Base-by-base conservation (phyloP, 2,888 invertebrate species). In the Lithophane ornitopus region DNA sequence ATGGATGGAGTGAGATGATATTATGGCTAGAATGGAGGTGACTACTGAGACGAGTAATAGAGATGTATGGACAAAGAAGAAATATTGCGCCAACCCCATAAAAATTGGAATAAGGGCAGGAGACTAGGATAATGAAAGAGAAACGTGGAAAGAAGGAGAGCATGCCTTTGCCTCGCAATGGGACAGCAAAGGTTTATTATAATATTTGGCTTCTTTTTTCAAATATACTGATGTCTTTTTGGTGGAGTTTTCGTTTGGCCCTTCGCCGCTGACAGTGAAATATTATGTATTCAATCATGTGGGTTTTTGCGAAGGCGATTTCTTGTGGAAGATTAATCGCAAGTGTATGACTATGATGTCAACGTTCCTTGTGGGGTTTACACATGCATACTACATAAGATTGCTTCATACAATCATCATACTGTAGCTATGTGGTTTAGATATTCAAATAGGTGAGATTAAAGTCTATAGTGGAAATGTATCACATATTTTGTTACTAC, bases 251-350 rank as follows among this genome's bases (percentile, higher is more conserved):
- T 34, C 0, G 34, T 34, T 34, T 34, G 12, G 9, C 34, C 58
- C 34, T 73, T 80, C 74, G 44, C 58, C 63, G n/a, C 44, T 58
- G 19, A n/a, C 7, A 44, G 78, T 80, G 71, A 67, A 65, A 39
- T 73, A 59, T 69, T 56, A 76, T 67, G 63, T 62, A 28, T 39
- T 63, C 56, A 39, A 66, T 70, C 28, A 46, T 69, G 49, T 73
- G 69, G 73, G n/a, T 14, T 68, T 70, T 26, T 14, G 22, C 46
- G 14, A 9, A 71, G 56, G 80, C 75, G 54, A 58, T 70, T 70
- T 70, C 28, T 52, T 56, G 28, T 70, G 69, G 39, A 39, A 72
- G 22, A 66, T 82, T 80, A 83, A 54, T 74, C 52, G 54, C 58
- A 66, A 74, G 63, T 78, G 63, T 63, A 58, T 49, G 81, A 22